These are phyloP conservation scores for Myopa tessellatipennis DNA, from an alignment of 2,888 invertebrate species.

Conservation along the genomic window DNA sequence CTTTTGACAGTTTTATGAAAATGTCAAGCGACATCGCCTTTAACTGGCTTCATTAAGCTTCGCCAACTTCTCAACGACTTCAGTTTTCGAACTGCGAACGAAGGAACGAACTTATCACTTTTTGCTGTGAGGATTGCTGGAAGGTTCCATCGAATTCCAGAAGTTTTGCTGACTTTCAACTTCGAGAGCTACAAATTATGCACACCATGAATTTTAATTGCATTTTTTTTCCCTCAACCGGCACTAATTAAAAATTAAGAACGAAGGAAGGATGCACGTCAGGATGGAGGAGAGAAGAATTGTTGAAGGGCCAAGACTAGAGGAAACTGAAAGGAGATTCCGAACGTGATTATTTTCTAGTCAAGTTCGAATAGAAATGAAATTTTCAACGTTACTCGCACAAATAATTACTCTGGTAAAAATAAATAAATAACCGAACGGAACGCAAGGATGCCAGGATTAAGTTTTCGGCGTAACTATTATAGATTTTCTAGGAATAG, in stretches of 20 bases:
- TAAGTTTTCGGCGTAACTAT: too few relatives aligned
- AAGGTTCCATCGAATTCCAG: background rate
- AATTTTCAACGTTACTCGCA: background rate
- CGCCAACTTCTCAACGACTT: background rate
- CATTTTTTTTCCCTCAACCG: background rate
- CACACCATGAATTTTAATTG: conserved; percentile 1
- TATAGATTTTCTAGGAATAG: too few relatives aligned
- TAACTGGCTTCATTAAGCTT: background rate
- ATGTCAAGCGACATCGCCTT: background rate
- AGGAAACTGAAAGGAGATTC: background rate
- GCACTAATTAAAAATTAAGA: conserved; percentile 8
- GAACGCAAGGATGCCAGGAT: too few relatives aligned
- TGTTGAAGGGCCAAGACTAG: too few relatives aligned
- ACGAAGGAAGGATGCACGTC: background rate
- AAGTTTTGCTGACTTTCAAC: background rate
- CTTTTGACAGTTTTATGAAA: background rate
- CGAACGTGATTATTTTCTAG: background rate
- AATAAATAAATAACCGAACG: too few relatives aligned
- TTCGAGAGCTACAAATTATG: conserved; percentile 6
- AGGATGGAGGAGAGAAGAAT: too few relatives aligned
- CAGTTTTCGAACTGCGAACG: background rate
- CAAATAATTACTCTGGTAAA: too few relatives aligned
- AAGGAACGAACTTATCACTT: background rate
- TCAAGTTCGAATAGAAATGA: background rate
- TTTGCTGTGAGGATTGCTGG: background rate